These are phyloP conservation scores for Chondrilla cf. caribensis DNA, from an alignment of 37 sponge, comb jelly and placozoan genomes.

Conservation along the genomic window DNA sequence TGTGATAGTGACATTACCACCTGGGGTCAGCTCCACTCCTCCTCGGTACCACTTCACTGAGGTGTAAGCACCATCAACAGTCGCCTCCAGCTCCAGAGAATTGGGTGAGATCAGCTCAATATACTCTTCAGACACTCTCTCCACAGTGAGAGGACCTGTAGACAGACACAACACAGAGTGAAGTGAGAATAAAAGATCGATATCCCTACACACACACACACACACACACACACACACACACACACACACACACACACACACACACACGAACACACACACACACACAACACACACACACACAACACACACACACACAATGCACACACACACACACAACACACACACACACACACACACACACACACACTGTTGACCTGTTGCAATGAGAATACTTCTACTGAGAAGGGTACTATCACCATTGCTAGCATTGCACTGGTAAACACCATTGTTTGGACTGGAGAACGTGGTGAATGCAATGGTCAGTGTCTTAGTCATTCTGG, in stretches of 20 bases:
- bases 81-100: not conserved
- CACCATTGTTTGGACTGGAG: not conserved
- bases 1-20: not conserved
- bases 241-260: too few species aligned
- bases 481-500: not conserved
- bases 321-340: too few species aligned
- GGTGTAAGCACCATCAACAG: conserved; percentile 5
- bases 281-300: too few species aligned
- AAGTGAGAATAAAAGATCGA: not conserved
- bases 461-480: not conserved
- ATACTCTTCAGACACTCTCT: not conserved
- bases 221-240: too few species aligned
- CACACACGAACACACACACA: too few species aligned
- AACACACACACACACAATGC: too few species aligned
- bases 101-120: conserved; percentile 19
- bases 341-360: too few species aligned
- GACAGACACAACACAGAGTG: not conserved
- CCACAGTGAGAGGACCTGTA: conserved; percentile 1
- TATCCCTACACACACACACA: too few species aligned
- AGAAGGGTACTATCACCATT: not conserved
- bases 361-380: not conserved
- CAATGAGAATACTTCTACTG: conserved; percentile 11
- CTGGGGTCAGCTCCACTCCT: not conserved
- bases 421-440: not conserved
- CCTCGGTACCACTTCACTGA: conserved; percentile 2